phyloP scores from a whole-genome alignment of 1,140 invertebrate species.

The Meloidogyne exigua region DNA sequence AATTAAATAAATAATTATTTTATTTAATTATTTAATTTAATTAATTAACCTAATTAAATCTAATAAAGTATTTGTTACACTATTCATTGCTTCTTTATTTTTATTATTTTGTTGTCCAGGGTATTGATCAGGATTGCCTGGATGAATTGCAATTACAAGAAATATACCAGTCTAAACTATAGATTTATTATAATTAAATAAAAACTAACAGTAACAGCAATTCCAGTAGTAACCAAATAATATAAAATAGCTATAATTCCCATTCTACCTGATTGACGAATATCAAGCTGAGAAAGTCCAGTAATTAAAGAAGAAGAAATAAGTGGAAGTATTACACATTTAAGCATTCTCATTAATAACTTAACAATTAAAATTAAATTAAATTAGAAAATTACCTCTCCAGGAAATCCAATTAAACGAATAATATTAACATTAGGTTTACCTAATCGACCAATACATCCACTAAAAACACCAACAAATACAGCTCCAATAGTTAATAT shows the following conservation, averaged over 20 bases:
- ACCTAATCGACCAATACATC: conserved; percentile 40
- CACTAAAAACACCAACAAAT: conserved; percentile 47
- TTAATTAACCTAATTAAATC: conserved; percentile 81
- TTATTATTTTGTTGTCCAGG: conserved; percentile 53
- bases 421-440: conserved; percentile 41
- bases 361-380: conserved; percentile 26
- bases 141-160: conserved; percentile 66
- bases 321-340: conserved; percentile 67
- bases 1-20: too few relatives aligned
- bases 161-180: conserved; percentile 67
- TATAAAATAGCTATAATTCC: conserved; percentile 66
- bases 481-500: conserved; percentile 50
- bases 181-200: not conserved
- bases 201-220: conserved; percentile 65
- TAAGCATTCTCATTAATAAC: conserved; percentile 67
- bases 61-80: conserved; percentile 81
- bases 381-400: conserved; percentile 39
- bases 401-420: conserved; percentile 55
- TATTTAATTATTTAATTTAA: not conserved
- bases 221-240: conserved; percentile 66
- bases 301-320: conserved; percentile 66
- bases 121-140: conserved; percentile 59
- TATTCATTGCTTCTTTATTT: conserved; percentile 65
- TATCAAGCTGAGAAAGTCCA: conserved; percentile 56
- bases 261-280: conserved; percentile 65